These are phyloP conservation scores for Ondatra zibethicus DNA, from an alignment of 2,113 vertebrate species.

Conservation along the genomic window DNA sequence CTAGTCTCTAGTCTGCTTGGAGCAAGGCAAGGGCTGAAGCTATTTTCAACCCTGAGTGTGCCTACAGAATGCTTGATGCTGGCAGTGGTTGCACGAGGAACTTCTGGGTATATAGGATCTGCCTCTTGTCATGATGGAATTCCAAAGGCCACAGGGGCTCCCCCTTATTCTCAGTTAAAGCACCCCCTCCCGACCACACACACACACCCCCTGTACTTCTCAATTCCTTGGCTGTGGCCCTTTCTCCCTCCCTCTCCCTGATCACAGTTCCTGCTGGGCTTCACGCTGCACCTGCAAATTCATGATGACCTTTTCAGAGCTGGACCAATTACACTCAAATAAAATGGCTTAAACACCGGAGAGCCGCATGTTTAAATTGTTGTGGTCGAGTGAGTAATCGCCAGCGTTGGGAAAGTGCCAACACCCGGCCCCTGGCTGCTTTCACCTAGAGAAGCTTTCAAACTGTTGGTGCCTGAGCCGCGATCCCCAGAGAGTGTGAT, in stretches of 20 bases:
- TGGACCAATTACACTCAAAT: constrained; percentile 40
- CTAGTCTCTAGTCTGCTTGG: constrained; percentile 49
- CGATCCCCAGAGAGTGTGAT: not conserved
- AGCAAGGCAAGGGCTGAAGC: constrained; percentile 35
- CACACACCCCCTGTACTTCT: not conserved
- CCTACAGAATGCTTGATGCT: constrained; percentile 52
- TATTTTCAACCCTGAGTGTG: constrained; percentile 46
- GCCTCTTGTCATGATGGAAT: not conserved
- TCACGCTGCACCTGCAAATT: not conserved
- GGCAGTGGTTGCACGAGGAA: not conserved
- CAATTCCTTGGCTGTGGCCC: not conserved
- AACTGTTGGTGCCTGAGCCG: not conserved
- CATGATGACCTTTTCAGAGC: constrained; percentile 63
- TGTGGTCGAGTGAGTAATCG: not conserved
- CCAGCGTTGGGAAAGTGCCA: not conserved
- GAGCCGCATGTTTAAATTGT: not conserved
- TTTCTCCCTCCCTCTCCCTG: too few relatives aligned
- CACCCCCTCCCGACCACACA: not conserved
- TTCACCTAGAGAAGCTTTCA: not conserved
- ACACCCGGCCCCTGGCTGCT: accelerated
- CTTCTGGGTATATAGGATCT: not conserved
- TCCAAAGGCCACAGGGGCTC: not conserved
- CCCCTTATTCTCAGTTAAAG: not conserved
- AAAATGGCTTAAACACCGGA: constrained; percentile 10
- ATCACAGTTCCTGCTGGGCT: not conserved